These are phyloP conservation scores for Unio delphinus DNA, from an alignment of 2,888 invertebrate genomes.

Conservation along the genomic window DNA sequence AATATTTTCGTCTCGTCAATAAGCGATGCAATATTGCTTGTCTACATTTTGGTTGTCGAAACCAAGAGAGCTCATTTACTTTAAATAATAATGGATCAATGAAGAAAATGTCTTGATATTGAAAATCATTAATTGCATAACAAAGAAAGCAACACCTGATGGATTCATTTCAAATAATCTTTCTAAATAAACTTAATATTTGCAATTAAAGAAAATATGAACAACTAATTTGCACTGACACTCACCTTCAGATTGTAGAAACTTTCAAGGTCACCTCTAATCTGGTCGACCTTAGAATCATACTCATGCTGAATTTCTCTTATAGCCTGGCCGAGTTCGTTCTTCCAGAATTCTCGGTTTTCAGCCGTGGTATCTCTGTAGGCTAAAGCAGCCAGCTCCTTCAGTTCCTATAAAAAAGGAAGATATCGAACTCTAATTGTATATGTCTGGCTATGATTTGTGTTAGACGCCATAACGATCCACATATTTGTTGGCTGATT, in stretches of 20 bases:
- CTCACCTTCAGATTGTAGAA: conserved; percentile 74
- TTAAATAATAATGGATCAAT: too few relatives aligned
- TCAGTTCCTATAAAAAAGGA: conserved; percentile 68
- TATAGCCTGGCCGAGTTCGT: conserved; percentile 73
- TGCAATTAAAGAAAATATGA: neutral
- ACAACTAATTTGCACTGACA: neutral
- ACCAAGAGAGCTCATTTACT: too few relatives aligned
- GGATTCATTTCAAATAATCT: neutral
- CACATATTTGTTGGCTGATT: too few relatives aligned
- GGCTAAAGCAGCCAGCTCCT: conserved; percentile 73
- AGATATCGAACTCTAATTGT: too few relatives aligned
- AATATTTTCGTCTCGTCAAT: too few relatives aligned
- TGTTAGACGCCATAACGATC: too few relatives aligned
- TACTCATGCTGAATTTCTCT: conserved; percentile 74
- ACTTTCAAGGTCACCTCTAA: conserved; percentile 73
- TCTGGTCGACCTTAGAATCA: conserved; percentile 72
- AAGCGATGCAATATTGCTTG: too few relatives aligned
- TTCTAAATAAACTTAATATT: neutral
- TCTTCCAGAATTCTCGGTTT: conserved; percentile 75
- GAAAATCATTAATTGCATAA: neutral
- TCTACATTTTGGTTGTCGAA: too few relatives aligned
- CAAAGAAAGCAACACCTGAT: neutral
- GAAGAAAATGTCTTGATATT: too few relatives aligned
- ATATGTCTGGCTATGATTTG: too few relatives aligned
- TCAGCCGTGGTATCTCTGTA: conserved; percentile 74